Base-by-base conservation (phyloP, 2,888 invertebrate species). In the Sarcophaga caerulescens region DNA sequence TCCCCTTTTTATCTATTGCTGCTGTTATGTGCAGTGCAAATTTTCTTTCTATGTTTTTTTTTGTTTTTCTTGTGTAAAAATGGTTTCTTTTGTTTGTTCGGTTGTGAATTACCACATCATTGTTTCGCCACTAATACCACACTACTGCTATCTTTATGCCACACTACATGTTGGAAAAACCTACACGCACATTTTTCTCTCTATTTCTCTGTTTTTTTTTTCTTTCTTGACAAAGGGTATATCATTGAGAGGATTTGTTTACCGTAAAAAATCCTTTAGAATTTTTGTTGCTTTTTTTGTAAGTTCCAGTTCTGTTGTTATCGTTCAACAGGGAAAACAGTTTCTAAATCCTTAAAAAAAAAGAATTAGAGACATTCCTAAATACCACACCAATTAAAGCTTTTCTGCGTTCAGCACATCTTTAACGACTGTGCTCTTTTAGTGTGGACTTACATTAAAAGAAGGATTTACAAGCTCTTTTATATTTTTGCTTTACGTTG, bases 41-140 rank as follows among this genome's bases (percentile, higher is more conserved):
- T 17, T 52, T 52, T 52, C 17, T 52, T 52, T 52, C 17, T 17
- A 35, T 6, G 25, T 25, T 57, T 76, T 52, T n/a, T 52, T 74
- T 21, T 35, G 45, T 21, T 47, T 1, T 19, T 44, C 11, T n/a
- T 69, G 52, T 52, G 17, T 19, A 11, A 19, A 47, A 35, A 45
- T 59, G 10, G 47, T 71, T 80, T 52, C 14, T 80, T 66, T 76
- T 23, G 60, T 76, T 76, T 73, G 45, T 76, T 79, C n/a, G 79
- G 21, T 14, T 63, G 62, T 21, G 44, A 23, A 63, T 21, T 25
- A 83, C 66, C 60, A 62, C 77, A 59, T 77, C 62, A 82, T 77
- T 77, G 76, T 77, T 65, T 71, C 14, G 17, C 52, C 52, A 65
- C 60, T 59, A 71, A 71, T 70, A 21, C 71, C 10, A 52, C 19